phyloP scores from a whole-genome alignment of 2,113 vertebrate species.

The Hyperopisus bebe region DNA sequence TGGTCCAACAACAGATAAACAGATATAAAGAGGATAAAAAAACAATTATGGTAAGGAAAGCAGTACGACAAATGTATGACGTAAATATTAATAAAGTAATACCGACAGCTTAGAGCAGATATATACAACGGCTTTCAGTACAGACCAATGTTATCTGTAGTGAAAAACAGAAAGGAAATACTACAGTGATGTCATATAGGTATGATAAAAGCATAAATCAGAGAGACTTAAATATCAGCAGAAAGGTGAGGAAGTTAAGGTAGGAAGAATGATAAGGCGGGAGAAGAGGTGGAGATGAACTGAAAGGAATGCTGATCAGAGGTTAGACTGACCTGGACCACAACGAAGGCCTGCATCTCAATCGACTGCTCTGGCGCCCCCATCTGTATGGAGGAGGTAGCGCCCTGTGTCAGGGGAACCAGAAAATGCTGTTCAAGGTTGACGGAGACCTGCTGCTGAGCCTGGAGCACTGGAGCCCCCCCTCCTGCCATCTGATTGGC shows the following conservation, averaged over 20 bases:
- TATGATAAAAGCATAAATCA: background rate
- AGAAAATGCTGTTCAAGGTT: slow-evolving; percentile 77
- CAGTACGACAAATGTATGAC: background rate
- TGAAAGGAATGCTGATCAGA: background rate
- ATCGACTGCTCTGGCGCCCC: slow-evolving; percentile 48
- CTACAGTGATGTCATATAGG: background rate
- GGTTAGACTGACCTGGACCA: slow-evolving; percentile 34
- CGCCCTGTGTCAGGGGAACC: slow-evolving; percentile 76
- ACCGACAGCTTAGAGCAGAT: background rate
- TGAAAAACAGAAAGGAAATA: background rate
- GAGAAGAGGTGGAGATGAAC: slow-evolving; percentile 18
- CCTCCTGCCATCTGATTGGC: slow-evolving; percentile 49
- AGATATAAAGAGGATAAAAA: background rate
- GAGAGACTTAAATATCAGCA: background rate
- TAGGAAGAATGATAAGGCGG: slow-evolving; percentile 27
- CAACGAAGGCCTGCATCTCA: slow-evolving; percentile 44
- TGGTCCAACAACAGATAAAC: background rate
- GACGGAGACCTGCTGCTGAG: slow-evolving; percentile 63
- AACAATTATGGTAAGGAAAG: background rate
- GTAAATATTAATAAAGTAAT: background rate
- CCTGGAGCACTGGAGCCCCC: slow-evolving; percentile 58
- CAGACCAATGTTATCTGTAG: background rate
- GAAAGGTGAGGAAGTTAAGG: slow-evolving; percentile 29
- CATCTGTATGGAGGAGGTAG: slow-evolving; percentile 43
- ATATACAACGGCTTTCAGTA: background rate